phyloP scores from a whole-genome alignment of 2,888 invertebrate species.

The Plagiodera versicolora region DNA sequence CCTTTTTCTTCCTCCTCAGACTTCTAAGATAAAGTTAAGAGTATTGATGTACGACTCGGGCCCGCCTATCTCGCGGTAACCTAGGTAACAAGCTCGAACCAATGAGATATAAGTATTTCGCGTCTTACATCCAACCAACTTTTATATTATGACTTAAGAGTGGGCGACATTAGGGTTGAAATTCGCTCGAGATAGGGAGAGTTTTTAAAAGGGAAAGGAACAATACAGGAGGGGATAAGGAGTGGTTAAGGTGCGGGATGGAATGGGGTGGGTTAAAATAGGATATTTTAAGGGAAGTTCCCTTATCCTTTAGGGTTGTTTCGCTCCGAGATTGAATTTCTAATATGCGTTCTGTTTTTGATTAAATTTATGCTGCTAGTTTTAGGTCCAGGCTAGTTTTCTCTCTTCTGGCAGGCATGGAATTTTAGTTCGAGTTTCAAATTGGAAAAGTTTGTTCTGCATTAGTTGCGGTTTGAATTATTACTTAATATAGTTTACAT shows the following conservation, averaged over 20 bases:
- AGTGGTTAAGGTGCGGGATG: slow-evolving; percentile 42
- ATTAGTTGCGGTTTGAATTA: slow-evolving; percentile 41
- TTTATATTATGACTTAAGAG: slow-evolving; percentile 48
- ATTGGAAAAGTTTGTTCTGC: slow-evolving; percentile 46
- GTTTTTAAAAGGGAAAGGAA: slow-evolving; percentile 42
- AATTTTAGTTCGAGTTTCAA: slow-evolving; percentile 42
- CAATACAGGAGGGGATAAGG: slow-evolving; percentile 40
- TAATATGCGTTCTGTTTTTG: slow-evolving; percentile 56
- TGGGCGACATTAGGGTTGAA: slow-evolving; percentile 47
- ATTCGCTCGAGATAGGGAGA: slow-evolving; percentile 50
- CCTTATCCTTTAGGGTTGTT: slow-evolving; percentile 55
- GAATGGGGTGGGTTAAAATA: slow-evolving; percentile 41
- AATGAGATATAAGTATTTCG: slow-evolving; percentile 54
- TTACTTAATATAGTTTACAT: slow-evolving; percentile 35
- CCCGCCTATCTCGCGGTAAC: slow-evolving; percentile 47
- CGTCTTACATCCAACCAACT: slow-evolving; percentile 50
- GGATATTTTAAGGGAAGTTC: slow-evolving; percentile 48
- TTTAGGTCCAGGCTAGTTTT: slow-evolving; percentile 35
- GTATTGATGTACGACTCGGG: slow-evolving; percentile 40
- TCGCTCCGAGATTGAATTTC: slow-evolving; percentile 56
- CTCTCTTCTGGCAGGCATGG: slow-evolving; percentile 35
- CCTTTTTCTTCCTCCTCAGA: slow-evolving; percentile 30
- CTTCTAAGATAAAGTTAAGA: slow-evolving; percentile 42
- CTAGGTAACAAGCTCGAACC: slow-evolving; percentile 52
- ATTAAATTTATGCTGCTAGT: slow-evolving; percentile 54